Evolutionary conservation across 2,888 invertebrate species (phyloP).

Genomic region (Agrochola lota): DNA sequence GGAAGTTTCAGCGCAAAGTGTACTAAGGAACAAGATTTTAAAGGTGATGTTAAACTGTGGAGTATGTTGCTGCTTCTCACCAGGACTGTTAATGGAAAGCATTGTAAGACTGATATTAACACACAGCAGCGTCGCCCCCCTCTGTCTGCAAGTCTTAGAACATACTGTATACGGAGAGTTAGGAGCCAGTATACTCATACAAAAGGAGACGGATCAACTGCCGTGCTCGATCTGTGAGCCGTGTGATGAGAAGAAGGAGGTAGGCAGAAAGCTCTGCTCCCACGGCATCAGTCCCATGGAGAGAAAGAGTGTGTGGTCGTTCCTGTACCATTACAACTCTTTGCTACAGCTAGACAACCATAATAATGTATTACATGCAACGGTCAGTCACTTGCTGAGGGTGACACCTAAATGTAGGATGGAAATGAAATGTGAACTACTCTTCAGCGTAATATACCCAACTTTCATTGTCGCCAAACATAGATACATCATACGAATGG

Average conservation of each 20-base stretch:
- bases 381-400: constrained; percentile 90
- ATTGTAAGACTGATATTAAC: constrained; percentile 87
- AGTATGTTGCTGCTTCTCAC: constrained; percentile 92
- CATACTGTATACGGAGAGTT: constrained; percentile 91
- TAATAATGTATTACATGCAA: constrained; percentile 88
- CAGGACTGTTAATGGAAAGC: constrained; percentile 87
- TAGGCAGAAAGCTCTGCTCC: constrained; percentile 76
- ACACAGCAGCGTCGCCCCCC: constrained; percentile 79
- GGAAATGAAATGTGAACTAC: constrained; percentile 90
- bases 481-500: constrained; percentile 84
- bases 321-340: constrained; percentile 90
- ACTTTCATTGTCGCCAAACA: constrained; percentile 90
- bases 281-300: constrained; percentile 79
- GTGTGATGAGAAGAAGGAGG: constrained; percentile 75
- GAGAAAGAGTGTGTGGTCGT: constrained; percentile 88
- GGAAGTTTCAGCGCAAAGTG: constrained; percentile 78
- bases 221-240: constrained; percentile 87
- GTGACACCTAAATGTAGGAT: constrained; percentile 90
- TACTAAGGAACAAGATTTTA: constrained; percentile 86
- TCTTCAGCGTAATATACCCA: constrained; percentile 91
- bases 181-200: constrained; percentile 85
- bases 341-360: constrained; percentile 90
- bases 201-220: constrained; percentile 81
- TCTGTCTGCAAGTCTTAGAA: constrained; percentile 90
- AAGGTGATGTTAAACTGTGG: constrained; percentile 90